Conservation (phyloP, 2,888 invertebrate species). For the Troides oblongomaculatus region DNA sequence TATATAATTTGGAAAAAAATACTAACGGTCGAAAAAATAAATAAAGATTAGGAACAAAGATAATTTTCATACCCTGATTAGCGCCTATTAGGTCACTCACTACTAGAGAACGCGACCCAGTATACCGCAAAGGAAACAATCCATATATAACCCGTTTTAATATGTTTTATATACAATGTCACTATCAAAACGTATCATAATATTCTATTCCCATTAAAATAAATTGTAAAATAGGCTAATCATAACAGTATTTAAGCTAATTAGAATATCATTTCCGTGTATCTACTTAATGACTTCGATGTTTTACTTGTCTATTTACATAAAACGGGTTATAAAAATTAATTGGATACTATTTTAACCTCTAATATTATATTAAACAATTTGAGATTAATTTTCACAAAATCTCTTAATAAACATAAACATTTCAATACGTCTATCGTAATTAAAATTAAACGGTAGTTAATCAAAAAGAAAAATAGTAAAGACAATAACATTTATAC, state of each 20-base stretch:
- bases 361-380: neutral
- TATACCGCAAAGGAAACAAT: neutral
- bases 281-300: neutral
- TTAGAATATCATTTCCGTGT: neutral
- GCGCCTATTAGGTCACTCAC: neutral
- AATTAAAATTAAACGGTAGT: no score
- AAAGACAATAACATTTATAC: no score
- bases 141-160: neutral
- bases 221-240: neutral
- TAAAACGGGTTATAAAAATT: neutral
- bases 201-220: neutral
- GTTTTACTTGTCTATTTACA: neutral
- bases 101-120: neutral
- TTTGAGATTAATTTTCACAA: neutral
- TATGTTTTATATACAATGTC: neutral
- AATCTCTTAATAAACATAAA: neutral
- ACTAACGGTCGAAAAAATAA: neutral
- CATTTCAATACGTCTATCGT: neutral
- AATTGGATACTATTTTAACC: slow-evolving; percentile 3
- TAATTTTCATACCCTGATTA: no score
- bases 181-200: neutral
- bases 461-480: no score
- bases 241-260: neutral
- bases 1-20: no score
- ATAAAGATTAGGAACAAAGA: neutral